Evolutionary conservation across 2,113 vertebrate species (phyloP), one percentile per base, ranked within the genome.

Genomic region (Ammodytes dubius): DNA sequence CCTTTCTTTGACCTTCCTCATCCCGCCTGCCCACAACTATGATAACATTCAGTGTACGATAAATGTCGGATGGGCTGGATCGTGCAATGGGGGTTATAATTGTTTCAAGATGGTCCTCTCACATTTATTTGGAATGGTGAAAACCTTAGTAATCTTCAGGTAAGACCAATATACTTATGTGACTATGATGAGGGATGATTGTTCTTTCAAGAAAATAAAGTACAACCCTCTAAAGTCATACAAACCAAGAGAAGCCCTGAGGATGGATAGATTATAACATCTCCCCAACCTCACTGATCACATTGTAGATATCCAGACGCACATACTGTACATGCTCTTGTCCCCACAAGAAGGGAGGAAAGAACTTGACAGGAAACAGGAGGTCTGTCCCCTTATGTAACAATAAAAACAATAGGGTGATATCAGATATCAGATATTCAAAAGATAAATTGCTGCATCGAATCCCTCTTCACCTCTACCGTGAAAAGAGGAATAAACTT

Each of bases 311-410:
- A 54, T n/a, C 7, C 5, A 37, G 8, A 59, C 81, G 49, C 15
- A 59, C 39, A 45, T 27, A 27, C 27, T 27, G 27, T 0, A 19
- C 59, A 14, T 6, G 0, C 1, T n/a, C 2, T 35, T 3, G 37
- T 45, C 15, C 11, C 15, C 14, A 49, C 0, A 14, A 49, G 17
- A 43, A 42, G 11, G 40, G 9, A 27, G 70, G 43, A 80, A 74
- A 77, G 19, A 6, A 27, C 42, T 15, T 46, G 39, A 80, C 50
- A 64, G 77, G 73, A 83, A 88, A 70, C 73, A 83, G 83, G 69
- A 80, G 50, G 64, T 64, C 4, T 58, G 52, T 63, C 53, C 74
- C 73, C 37, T 50, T 2, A 0, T 56, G 14, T 78, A 52, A 43
- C 2, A 19, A 17, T 11, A 27, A 27, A 27, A 27, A 27, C 27